These are phyloP conservation scores for Abrostola triplasia DNA, from an alignment of 2,888 invertebrate genomes.

Conservation along the genomic window DNA sequence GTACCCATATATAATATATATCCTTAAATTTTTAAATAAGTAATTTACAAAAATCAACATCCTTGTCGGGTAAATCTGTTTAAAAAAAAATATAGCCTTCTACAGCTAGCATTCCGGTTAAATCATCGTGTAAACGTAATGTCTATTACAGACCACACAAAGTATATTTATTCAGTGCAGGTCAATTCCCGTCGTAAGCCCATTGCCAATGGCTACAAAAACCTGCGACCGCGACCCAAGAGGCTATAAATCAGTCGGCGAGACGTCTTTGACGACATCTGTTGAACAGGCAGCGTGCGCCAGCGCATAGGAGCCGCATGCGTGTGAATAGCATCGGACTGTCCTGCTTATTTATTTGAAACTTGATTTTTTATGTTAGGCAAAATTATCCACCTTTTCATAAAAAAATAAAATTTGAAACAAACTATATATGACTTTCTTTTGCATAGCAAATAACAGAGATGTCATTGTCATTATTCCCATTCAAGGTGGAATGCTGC, in stretches of 20 bases:
- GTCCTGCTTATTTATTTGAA: constrained; percentile 4
- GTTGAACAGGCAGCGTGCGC: constrained; percentile 63
- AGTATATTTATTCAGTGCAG: constrained; percentile 62
- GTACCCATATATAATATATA: too few relatives aligned
- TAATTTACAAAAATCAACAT: too few relatives aligned
- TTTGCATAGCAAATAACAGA: too few relatives aligned
- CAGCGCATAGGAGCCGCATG: constrained; percentile 36
- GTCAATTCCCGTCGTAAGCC: constrained; percentile 62
- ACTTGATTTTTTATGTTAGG: too few relatives aligned
- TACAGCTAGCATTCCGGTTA: background rate
- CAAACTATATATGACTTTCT: too few relatives aligned
- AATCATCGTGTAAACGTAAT: background rate
- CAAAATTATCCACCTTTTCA: too few relatives aligned
- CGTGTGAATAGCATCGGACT: constrained; percentile 20
- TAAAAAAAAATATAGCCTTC: too few relatives aligned
- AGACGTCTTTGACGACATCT: constrained; percentile 73
- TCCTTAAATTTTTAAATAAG: too few relatives aligned
- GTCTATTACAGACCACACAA: constrained; percentile 46
- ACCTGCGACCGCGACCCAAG: constrained; percentile 54
- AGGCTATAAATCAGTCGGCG: constrained; percentile 74
- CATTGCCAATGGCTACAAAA: constrained; percentile 58
- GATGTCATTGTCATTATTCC: too few relatives aligned
- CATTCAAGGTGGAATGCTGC: too few relatives aligned
- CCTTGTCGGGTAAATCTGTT: too few relatives aligned
- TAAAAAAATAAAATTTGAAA: too few relatives aligned